Evolutionary conservation across 2,797 vertebrate genomes (phyloP).

Genomic region (Calcarius lapponicus): DNA sequence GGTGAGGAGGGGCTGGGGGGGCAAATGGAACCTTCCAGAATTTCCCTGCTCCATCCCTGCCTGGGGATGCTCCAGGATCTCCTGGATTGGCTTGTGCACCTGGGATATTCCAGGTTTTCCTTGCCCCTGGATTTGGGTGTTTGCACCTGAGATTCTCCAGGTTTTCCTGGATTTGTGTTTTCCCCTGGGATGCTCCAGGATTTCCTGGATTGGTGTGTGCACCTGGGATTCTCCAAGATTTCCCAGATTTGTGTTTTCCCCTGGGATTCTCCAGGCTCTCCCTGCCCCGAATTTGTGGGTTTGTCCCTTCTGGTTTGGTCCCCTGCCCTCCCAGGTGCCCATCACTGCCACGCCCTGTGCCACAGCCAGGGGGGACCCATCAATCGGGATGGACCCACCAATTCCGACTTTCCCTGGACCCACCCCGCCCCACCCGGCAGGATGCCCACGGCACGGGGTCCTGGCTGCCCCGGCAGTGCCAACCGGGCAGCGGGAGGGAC

Average conservation of each 20-base stretch:
- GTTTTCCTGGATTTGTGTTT: neutral
- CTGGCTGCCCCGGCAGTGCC: neutral
- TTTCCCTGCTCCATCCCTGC: neutral
- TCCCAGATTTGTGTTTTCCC: neutral
- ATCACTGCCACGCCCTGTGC: neutral
- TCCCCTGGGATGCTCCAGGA: rapidly evolving
- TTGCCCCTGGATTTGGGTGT: neutral
- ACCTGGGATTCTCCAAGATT: rapidly evolving
- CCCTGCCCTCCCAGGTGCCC: neutral
- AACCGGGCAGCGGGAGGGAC: rapidly evolving
- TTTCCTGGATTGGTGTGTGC: neutral
- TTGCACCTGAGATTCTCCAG: rapidly evolving
- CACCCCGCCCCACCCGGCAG: neutral
- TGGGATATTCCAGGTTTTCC: rapidly evolving
- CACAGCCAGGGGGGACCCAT: no score
- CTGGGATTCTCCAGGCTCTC: neutral
- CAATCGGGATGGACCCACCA: neutral
- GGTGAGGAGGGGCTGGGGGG: conserved; percentile 79
- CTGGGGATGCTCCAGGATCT: rapidly evolving
- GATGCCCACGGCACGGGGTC: neutral
- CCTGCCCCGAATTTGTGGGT: neutral
- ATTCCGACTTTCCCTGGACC: neutral
- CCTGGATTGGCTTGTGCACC: neutral
- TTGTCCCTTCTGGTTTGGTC: neutral
- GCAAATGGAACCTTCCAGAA: rapidly evolving